These are phyloP conservation scores for Drosophila borealis DNA, from an alignment of 2,888 invertebrate genomes.

Conservation along the genomic window DNA sequence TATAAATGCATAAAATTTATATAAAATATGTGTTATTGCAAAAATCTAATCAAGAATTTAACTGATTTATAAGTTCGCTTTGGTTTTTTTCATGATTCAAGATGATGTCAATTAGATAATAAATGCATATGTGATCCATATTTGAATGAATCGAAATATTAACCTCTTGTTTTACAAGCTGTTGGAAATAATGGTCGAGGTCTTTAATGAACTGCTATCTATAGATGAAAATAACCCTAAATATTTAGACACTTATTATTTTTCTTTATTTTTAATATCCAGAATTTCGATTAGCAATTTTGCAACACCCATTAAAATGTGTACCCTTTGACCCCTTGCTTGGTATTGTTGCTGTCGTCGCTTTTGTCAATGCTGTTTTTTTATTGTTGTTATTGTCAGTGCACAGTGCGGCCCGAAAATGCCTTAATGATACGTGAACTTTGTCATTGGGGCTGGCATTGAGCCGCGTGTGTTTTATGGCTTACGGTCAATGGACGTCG, in stretches of 20 bases:
- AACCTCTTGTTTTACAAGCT: too few species aligned
- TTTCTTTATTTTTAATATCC: constrained; percentile 1
- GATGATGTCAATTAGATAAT: too few species aligned
- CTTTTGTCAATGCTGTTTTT: constrained; percentile 17
- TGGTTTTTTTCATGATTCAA: too few species aligned
- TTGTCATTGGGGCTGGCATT: constrained; percentile 60
- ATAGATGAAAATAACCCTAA: too few species aligned
- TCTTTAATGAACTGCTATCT: too few species aligned
- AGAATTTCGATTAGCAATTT: background rate
- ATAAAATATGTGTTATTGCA: too few species aligned
- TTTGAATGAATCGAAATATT: too few species aligned
- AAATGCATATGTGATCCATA: too few species aligned
- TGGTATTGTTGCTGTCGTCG: constrained; percentile 13
- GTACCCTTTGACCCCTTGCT: background rate
- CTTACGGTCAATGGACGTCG: constrained; percentile 64
- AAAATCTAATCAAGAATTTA: too few species aligned
- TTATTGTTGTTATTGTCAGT: constrained; percentile 40
- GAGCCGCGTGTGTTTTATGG: constrained; percentile 78
- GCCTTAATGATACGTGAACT: constrained; percentile 77
- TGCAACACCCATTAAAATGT: background rate
- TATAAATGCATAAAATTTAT: too few species aligned
- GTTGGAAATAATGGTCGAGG: too few species aligned
- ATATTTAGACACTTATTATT: background rate
- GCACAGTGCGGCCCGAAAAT: constrained; percentile 43
- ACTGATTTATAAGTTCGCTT: too few species aligned